Base-by-base conservation (phyloP, 2,888 invertebrate species). In the Sclerodermus sp. region DNA sequence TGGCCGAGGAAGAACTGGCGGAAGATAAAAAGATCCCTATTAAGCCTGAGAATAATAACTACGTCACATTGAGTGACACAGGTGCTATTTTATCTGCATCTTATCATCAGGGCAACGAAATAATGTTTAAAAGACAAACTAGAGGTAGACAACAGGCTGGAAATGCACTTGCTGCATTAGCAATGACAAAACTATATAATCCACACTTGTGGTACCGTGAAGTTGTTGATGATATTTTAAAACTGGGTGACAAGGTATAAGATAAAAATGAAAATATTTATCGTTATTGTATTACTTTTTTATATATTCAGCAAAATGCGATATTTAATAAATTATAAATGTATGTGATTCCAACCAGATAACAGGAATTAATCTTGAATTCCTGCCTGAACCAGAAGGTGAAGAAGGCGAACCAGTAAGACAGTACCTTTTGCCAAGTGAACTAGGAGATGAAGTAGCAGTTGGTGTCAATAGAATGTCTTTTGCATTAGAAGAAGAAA, bases 201-300 rank as follows among this genome's bases (percentile, higher is more conserved):
- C 81, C 85, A 0, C 80, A 80, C 40, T 78, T 82, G 3, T 87
- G 87, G 87, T 82, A 84, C 4, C 74, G 79, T 2, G 80, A 81
- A n/a, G 84, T 86, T 0, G 65, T 83, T 2, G 84, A 82, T 51
- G 82, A 82, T 37, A 79, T 85, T 10, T 68, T 85, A 56, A 68
- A 73, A 0, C 73, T 82, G 0, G 85, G 82, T 0, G 80, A 82
- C 42, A 79, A 79, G 34, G 34, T 34, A 34, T 12, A 34, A 12
- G 3, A 34, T 3, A 23, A 23, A 23, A 23, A n/a, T n/a, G n/a
- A n/a, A n/a, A n/a, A n/a, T n/a, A n/a, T n/a, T n/a, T n/a, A 30
- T 30, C 6, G 30, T 30, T 10, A 9, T 30, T 30, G 30, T 30
- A 10, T 30, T 10, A 30, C 6, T 9, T 30, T 10, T 30, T 10